Conservation (phyloP, 2,797 vertebrate genomes). For the Microctenopoma stevenorrisi region DNA sequence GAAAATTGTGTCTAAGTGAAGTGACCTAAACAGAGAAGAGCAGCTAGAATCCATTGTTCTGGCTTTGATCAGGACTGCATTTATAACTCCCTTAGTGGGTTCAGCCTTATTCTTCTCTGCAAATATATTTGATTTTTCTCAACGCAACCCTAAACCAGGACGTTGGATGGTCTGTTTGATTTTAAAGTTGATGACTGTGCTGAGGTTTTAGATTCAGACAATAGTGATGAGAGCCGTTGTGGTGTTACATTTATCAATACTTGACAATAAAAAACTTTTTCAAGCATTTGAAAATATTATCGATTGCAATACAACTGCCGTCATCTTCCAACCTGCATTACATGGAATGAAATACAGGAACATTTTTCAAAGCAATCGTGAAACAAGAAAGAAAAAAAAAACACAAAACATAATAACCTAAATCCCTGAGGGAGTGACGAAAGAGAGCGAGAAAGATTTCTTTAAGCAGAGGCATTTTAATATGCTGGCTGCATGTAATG, state of each 20-base stretch:
- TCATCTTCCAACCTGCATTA: constrained; percentile 12
- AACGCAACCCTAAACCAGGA: neutral
- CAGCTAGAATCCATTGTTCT: constrained; percentile 9
- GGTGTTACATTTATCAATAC: neutral
- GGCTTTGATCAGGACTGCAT: constrained; percentile 25
- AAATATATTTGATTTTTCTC: neutral
- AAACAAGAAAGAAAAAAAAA: constrained; percentile 13
- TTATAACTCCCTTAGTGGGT: constrained; percentile 7
- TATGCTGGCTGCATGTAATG: constrained; percentile 77
- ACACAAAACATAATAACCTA: constrained; percentile 35
- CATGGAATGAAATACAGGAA: constrained; percentile 9
- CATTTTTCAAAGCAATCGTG: constrained; percentile 22
- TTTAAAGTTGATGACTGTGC: neutral
- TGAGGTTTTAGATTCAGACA: constrained; percentile 2
- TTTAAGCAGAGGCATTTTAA: constrained; percentile 69
- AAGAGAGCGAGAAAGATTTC: constrained; percentile 23
- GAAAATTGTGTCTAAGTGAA: constrained; percentile 36
- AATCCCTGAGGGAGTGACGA: constrained; percentile 28
- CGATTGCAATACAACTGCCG: constrained; percentile 1
- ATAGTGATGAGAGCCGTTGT: neutral
- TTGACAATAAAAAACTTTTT: constrained; percentile 13
- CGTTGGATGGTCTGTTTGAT: neutral
- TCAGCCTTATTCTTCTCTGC: neutral
- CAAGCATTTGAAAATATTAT: constrained; percentile 22
- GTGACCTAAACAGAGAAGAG: constrained; percentile 12